Base-by-base conservation (phyloP, 2,797 vertebrate genomes). In the Anniella stebbinsi region DNA sequence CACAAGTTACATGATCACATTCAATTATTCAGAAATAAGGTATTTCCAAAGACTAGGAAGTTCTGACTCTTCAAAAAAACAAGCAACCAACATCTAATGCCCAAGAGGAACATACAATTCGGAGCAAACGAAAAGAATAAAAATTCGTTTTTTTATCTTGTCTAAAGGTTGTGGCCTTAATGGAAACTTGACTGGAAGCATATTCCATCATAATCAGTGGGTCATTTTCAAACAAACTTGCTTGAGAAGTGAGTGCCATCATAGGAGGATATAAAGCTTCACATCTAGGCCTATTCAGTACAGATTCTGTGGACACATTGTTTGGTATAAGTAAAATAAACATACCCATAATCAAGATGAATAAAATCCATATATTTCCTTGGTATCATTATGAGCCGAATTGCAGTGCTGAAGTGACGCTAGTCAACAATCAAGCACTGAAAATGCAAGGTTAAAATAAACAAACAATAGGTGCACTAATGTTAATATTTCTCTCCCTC, bases 401-500 rank as follows among this genome's bases (percentile, higher is more conserved):
- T 41, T 0, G 86, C 2, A 72, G 25, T 38, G 1, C 66, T 81
- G 75, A 36, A 80, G 41, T 11, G 38, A 91, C 84, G 89, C 15
- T 6, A 77, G 78, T 57, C 41, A 73, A 88, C 69, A 86, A 80
- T 86, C 82, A 76, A 75, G 48, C 92, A 70, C 5, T 38, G 81
- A 86, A 92, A 84, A 30, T 67, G 66, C 57, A 36, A 81, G 63
- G 67, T 57, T 5, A 12, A 95, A 86, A 13, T 38, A 21, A 33
- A 69, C 51, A 63, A 60, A 89, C 1, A 60, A 11, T 75, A 93
- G 73, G 51, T 66, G 57, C 0, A 51, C 84, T 2, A 89, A 89
- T 86, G 75, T 36, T 2, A 67, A 3, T 23, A n/a, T 89, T 94
- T 93, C 78, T 36, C 80, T 93, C 76, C 54, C 4, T 51, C 66